Evolutionary conservation across 1,140 invertebrate genomes (phyloP), one percentile per base, ranked within the genome.

Genomic region (Cardiocondyla obscurior): DNA sequence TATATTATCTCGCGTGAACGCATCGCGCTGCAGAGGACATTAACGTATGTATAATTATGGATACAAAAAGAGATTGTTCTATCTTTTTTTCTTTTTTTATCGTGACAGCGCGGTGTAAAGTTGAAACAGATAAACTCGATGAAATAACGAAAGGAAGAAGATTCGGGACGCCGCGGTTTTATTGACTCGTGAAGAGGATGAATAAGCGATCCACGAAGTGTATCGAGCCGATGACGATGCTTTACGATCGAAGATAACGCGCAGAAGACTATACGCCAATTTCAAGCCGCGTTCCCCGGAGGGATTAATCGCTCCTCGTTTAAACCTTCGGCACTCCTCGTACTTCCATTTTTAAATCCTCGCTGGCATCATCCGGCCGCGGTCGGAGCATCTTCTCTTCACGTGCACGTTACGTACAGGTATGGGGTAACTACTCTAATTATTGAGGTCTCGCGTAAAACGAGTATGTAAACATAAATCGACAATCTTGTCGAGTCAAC

Each of bases 401-500:
- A 58, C n/a, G 51, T 72, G 58, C 44, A 51, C 69, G 64, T 62
- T 65, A 70, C 55, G 44, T 65, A 64, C 58, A 44, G 57, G 62
- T 76, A 87, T 49, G 74, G 81, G 85, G 83, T 88, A 87, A 88
- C 74, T 84, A 73, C 85, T 88, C 86, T 87, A 88, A 88, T 88
- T 88, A 88, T 88, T 85, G 85, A 77, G 82, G 87, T 88, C 86
- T 87, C 86, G 53, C 83, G 86, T 87, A 88, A 88, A 88, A 88
- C 85, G 86, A 88, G 85, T 88, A 88, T 88, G 86, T 87, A 88
- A 88, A 88, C 86, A 85, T 88, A 88, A 88, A 88, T 87, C 86
- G 86, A 88, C 86, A 70, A 87, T 88, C 86, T 87, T 82, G 83
- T 82, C 85, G 82, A 76, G 82, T 79, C 70, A 51, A 74, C 51